phyloP scores from a whole-genome alignment of 2,888 invertebrate genomes.

The Synergus laeviventris region DNA sequence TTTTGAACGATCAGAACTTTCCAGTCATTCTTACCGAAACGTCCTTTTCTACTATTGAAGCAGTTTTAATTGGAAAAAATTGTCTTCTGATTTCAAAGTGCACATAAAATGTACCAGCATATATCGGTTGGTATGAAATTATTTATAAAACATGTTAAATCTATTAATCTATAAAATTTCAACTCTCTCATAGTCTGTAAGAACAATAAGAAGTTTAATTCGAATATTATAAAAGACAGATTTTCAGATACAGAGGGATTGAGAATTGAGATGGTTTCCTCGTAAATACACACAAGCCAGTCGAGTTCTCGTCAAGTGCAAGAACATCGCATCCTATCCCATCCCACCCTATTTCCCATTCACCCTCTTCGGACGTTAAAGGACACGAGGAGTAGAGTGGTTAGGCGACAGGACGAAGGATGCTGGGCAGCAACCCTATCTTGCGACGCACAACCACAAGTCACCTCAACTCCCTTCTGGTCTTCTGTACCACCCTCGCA shows the following conservation, averaged over 20 bases:
- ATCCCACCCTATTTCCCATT: slow-evolving; percentile 46
- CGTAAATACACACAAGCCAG: slow-evolving; percentile 55
- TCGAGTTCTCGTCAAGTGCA: slow-evolving; percentile 64
- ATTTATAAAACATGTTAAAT: too few species aligned
- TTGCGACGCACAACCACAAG: slow-evolving; percentile 74
- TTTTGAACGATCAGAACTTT: too few species aligned
- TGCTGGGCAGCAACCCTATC: slow-evolving; percentile 70
- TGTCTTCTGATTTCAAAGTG: too few species aligned
- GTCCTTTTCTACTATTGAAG: too few species aligned
- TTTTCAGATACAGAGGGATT: background rate
- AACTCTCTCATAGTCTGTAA: too few species aligned
- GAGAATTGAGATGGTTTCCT: slow-evolving; percentile 41
- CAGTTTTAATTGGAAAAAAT: too few species aligned
- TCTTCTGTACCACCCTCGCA: slow-evolving; percentile 58
- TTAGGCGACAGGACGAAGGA: slow-evolving; percentile 56
- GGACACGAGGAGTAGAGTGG: slow-evolving; percentile 62
- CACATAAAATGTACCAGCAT: too few species aligned
- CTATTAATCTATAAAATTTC: too few species aligned
- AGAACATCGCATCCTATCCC: slow-evolving; percentile 65
- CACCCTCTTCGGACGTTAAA: slow-evolving; percentile 64
- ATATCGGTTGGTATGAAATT: too few species aligned
- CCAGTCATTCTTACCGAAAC: too few species aligned
- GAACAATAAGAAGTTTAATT: too few species aligned
- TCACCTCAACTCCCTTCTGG: slow-evolving; percentile 61
- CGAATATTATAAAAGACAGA: background rate